A percentile compares a stretch with the other conserved stretches of the same genome.
phyloP scores from a whole-genome alignment of 37 sponge, comb jelly and placozoan genomes.

The Diacarnus erythraeanus region DNA sequence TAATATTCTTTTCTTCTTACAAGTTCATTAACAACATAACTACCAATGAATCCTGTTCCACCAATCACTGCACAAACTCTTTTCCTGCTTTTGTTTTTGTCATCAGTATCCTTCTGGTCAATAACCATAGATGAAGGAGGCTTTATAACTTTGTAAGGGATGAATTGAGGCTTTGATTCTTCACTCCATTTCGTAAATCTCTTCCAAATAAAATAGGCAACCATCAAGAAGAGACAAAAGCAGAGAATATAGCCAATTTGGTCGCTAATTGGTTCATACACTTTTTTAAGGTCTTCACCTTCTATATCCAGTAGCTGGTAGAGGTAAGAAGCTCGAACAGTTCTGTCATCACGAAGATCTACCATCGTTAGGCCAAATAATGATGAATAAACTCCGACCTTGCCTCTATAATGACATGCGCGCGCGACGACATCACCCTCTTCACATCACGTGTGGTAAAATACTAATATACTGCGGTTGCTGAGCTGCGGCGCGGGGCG shows the following conservation, averaged over 20 bases:
- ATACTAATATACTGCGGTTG: no score
- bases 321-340: constrained; percentile 42
- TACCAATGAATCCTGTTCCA: constrained; percentile 74
- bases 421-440: no score
- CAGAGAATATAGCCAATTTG: constrained; percentile 47
- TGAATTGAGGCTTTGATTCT: background rate
- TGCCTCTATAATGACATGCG: no score
- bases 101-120: constrained; percentile 1
- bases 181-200: constrained; percentile 3
- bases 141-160: constrained; percentile 56
- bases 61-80: constrained; percentile 71
- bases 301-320: constrained; percentile 69
- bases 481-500: no score
- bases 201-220: constrained; percentile 12
- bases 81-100: constrained; percentile 13
- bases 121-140: constrained; percentile 36
- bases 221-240: constrained; percentile 16
- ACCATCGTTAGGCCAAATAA: constrained; percentile 5
- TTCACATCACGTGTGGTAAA: no score
- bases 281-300: constrained; percentile 43
- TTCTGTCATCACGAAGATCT: constrained; percentile 49
- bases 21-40: constrained; percentile 64
- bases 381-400: no score
- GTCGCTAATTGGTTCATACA: constrained; percentile 60
- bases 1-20: constrained; percentile 35